A percentile compares a stretch with the other conserved stretches of the same genome.
Evolutionary conservation across 2,113 vertebrate species (phyloP).

Genomic region (Indicator indicator): DNA sequence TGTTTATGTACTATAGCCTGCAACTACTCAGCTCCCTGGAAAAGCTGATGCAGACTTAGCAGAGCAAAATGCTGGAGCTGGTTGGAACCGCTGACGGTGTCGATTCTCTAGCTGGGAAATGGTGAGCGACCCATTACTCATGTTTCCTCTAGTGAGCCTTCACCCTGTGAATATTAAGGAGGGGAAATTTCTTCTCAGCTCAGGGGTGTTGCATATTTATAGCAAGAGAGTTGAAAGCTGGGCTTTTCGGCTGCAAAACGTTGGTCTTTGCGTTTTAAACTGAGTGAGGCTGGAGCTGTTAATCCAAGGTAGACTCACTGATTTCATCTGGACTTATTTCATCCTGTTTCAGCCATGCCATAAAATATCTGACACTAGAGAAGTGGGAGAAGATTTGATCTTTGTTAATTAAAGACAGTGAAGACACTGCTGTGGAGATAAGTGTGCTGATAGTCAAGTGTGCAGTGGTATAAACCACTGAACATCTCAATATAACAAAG

Average conservation of each 20-base stretch:
- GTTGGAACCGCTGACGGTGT: neutral
- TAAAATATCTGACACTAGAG: neutral
- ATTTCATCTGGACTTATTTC: neutral
- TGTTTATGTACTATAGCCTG: neutral
- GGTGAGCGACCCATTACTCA: neutral
- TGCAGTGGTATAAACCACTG: neutral
- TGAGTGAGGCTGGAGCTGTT: neutral
- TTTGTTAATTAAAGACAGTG: neutral
- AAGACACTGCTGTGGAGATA: neutral
- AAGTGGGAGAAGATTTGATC: neutral
- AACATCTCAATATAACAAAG: neutral
- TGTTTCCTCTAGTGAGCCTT: neutral
- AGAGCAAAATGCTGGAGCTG: neutral
- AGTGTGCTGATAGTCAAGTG: neutral
- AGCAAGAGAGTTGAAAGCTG: neutral
- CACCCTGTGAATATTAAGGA: neutral
- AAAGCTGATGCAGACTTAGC: conserved; percentile 31
- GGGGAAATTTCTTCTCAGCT: neutral
- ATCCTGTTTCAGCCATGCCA: rapidly evolving
- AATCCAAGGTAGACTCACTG: neutral
- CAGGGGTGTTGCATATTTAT: neutral
- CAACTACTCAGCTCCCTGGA: neutral
- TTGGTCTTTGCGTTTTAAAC: neutral
- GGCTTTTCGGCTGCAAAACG: neutral
- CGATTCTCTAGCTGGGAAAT: neutral